Base-by-base conservation (phyloP, 1,140 invertebrate species). In the Wasmannia auropunctata region DNA sequence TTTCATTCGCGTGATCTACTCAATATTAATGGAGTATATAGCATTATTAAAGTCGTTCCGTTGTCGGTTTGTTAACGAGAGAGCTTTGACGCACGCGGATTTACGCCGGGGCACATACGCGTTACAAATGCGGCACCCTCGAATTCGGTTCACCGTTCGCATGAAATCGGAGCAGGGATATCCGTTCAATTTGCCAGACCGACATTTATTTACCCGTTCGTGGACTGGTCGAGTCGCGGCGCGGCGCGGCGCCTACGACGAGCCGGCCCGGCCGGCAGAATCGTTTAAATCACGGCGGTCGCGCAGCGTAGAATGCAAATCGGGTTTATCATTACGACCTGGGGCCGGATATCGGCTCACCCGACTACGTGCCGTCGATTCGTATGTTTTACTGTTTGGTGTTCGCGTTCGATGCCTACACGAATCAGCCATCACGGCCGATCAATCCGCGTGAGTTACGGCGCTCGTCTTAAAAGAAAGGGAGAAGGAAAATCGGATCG, bases 261-360 rank as follows among this genome's bases (percentile, higher is more conserved):
- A 58, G 14, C n/a, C 34, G 43, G 14, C n/a, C 34, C 28, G 5
- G 6, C 22, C 14, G 16, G 46, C 46, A 40, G 49, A 80, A 72
- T 72, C 65, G 37, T 83, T 83, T 72, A 72, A 83, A 72, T 83
- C 67, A 83, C 67, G 25, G 25, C 19, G 25, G 34, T 56, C 65
- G 49, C 14, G 34, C 49, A 56, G 70, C 49, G 37, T 51, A 37
- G 54, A 83, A 83, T 74, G 51, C 79, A 83, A 83, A 83, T 83
- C 67, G 79, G 37, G 37, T 83, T 83, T 83, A 74, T 83, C 79
- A 83, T 83, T 83, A 83, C 51, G 67, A 83, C 51, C 67, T 19
- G 51, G n/a, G n/a, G 11, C 22, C 49, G 67, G 51, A 72, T 74
- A 74, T 74, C 79, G 51, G 51, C n/a, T 83, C 25, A 14, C 25